Evolutionary conservation across 2,113 vertebrate species (phyloP).

Genomic region (Stercorarius parasiticus): DNA sequence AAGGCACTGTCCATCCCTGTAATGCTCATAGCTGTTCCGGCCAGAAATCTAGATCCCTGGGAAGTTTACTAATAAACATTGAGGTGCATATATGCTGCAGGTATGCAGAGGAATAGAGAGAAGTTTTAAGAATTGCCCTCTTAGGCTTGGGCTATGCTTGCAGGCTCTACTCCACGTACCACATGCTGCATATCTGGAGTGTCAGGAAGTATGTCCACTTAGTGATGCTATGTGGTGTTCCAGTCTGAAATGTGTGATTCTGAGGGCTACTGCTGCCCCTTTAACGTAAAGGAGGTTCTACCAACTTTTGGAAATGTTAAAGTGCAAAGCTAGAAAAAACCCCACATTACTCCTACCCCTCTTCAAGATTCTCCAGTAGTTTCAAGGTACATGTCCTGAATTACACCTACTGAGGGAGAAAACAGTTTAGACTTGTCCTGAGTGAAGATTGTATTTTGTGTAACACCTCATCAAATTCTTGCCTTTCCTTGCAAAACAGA

Average conservation of each 20-base stretch:
- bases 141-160: neutral
- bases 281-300: neutral
- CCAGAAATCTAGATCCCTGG: neutral
- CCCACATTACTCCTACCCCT: neutral
- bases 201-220: no score
- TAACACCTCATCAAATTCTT: constrained; percentile 7
- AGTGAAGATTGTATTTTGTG: neutral
- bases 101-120: neutral
- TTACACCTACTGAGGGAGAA: neutral
- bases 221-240: neutral
- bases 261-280: neutral
- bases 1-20: neutral
- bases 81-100: neutral
- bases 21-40: neutral
- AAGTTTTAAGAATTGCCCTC: neutral
- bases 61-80: neutral
- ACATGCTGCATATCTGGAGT: neutral
- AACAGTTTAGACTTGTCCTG: neutral
- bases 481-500: constrained; percentile 16
- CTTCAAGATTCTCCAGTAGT: neutral
- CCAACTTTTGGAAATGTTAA: neutral
- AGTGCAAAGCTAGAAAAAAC: neutral
- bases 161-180: neutral
- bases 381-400: neutral
- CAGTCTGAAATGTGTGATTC: neutral